Evolutionary conservation across 2,888 invertebrate species (phyloP), one percentile per base, ranked within the genome.

Genomic region (Cosmorhoe ocellata): DNA sequence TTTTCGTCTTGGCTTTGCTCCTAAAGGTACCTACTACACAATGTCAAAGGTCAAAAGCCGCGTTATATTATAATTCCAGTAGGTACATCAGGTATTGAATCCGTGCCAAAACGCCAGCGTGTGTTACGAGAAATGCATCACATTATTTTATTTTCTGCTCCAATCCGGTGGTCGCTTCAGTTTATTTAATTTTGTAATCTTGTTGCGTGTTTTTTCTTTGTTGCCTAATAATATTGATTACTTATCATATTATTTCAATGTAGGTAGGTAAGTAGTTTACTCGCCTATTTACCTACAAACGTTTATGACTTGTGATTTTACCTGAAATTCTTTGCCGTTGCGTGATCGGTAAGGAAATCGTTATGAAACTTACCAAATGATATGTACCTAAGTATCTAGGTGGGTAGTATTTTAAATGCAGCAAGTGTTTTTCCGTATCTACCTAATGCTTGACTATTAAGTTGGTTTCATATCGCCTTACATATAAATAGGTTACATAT

Each of bases 121-220:
- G 40, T 38, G 30, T 14, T 34, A 49, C 36, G n/a, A 52, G 43
- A 53, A 51, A 51, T 47, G 55, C 52, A 56, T 54, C 41, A 38
- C 47, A 49, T 57, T 53, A 54, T 54, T 58, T 58, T 58, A 47
- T 46, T 56, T 54, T 53, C 22, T 49, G 36, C 42, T 45, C 51
- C 37, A 40, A 37, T 49, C 32, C 42, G 18, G 18, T 18, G 2
- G 18, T 18, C 18, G 36, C 5, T 13, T 13, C 18, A 30, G 28
- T 27, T 46, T 33, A 39, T 46, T 46, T 27, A 13, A 46, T 46
- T 46, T 33, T 33, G 33, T 33, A 46, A 38, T 48, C 36, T 41
- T 48, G 39, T 33, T 42, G 18, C 47, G 34, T 47, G 8, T 37
- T 14, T 22, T 34, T 0, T 34, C 14, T 40, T 40, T 41, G 32